A percentile compares a stretch with the other conserved stretches of the same genome.
Evolutionary conservation across 2,113 vertebrate genomes (phyloP).

Genomic region (Syrrhaptes paradoxus): DNA sequence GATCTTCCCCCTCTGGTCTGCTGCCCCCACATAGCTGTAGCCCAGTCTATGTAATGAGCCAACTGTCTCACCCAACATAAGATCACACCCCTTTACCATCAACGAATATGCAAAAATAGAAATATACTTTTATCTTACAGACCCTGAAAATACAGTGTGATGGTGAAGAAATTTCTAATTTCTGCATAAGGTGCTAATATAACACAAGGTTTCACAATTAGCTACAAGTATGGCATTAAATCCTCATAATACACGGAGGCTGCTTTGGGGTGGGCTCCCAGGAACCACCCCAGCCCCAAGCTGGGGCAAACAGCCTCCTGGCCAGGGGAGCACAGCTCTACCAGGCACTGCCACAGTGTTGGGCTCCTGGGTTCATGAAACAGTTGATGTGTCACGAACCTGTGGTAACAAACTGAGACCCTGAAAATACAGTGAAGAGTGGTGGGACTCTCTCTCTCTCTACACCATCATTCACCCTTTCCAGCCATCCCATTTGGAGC

Average conservation of each 20-base stretch:
- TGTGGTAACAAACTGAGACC: not conserved
- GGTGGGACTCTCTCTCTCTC: not conserved
- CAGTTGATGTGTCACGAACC: not conserved
- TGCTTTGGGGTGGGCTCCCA: not conserved
- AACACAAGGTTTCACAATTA: not conserved
- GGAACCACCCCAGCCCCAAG: not conserved
- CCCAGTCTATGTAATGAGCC: not conserved
- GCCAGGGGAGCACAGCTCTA: not conserved
- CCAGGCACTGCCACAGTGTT: accelerated
- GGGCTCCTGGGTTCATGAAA: not conserved
- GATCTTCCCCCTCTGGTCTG: not conserved
- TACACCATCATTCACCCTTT: not conserved
- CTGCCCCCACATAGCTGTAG: not conserved
- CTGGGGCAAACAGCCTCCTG: not conserved
- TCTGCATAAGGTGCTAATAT: not conserved
- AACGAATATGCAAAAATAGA: not conserved
- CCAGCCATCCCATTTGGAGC: not conserved
- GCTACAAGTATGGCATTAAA: not conserved
- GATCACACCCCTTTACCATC: not conserved
- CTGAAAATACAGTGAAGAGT: not conserved
- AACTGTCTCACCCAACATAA: not conserved
- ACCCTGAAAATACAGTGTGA: no score
- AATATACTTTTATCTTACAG: not conserved
- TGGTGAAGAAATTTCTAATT: not conserved
- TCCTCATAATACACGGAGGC: not conserved